Conservation (phyloP, 2,888 invertebrate species). For the Adelognathus sp. region DNA sequence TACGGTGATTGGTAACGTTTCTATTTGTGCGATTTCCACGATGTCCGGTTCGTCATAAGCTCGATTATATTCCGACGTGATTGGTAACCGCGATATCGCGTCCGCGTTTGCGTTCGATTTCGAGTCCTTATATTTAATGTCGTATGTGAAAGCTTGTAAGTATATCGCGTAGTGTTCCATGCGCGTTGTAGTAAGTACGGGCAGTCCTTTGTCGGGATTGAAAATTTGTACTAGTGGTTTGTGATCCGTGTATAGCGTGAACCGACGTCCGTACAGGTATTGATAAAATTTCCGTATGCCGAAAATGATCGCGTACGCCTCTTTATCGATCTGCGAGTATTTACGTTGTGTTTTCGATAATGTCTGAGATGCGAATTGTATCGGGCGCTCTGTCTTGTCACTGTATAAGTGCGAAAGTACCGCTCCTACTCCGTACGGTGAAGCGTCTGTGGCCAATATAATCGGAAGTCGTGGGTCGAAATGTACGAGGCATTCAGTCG, state of each 20-base stretch:
- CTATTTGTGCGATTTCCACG: conserved; percentile 1
- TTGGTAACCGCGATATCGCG: conserved; percentile 15
- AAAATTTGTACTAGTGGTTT: not conserved
- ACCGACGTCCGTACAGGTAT: conserved; percentile 8
- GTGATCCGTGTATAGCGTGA: conserved; percentile 1
- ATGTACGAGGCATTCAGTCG: conserved; percentile 4
- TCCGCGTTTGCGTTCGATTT: conserved; percentile 30
- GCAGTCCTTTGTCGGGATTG: not conserved
- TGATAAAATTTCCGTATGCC: conserved; percentile 14
- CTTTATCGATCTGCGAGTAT: conserved; percentile 18
- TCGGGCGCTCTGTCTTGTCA: conserved; percentile 73
- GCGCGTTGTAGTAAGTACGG: not conserved
- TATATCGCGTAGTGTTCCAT: conserved; percentile 9
- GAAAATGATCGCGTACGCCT: conserved; percentile 7
- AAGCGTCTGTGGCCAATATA: conserved; percentile 51
- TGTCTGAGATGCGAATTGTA: conserved; percentile 5
- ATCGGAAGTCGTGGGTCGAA: conserved; percentile 49
- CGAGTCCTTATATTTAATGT: conserved; percentile 33
- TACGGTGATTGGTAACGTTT: not conserved
- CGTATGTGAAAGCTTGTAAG: not conserved
- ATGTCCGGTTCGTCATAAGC: conserved; percentile 8
- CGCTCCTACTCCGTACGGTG: conserved; percentile 54
- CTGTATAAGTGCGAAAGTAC: conserved; percentile 72
- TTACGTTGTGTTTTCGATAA: not conserved
- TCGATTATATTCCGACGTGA: not conserved